Base-by-base conservation (phyloP, 2,797 vertebrate species). In the Bucorvus abyssinicus region DNA sequence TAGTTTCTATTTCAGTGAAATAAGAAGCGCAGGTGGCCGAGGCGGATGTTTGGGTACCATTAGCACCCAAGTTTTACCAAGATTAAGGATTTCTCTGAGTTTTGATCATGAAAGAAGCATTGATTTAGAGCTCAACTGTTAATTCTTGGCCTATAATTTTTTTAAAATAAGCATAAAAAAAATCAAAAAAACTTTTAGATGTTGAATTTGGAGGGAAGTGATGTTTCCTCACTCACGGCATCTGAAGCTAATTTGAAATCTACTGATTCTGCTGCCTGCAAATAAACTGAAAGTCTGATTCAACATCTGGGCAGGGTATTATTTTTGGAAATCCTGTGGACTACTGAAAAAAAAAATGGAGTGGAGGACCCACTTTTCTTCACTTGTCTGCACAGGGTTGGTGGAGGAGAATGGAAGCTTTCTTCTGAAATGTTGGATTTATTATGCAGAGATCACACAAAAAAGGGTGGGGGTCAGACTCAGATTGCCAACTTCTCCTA, bases 221-320 rank as follows among this genome's bases (percentile, higher is more conserved):
- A 74, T 74, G 18, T 94, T 94, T 96, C 95, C 88, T 96, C 85
- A 70, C 85, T 96, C 70, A 44, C 3, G 71, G 89, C 92, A 94
- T 96, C 93, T 97, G 97, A 96, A 95, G 92, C 94, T 96, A 95
- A 97, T 97, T 97, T 97, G 94, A 94, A 93, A 92, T 97, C 94
- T 95, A 94, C 89, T 91, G 76, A 90, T 97, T 96, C 93, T 93
- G 52, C 73, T 93, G 84, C 87, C 95, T 97, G 82, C 95, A 96
- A 96, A 96, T 97, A 97, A 98, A 96, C 91, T 92, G 71, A 87
- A 95, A 92, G 50, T 89, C 78, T 89, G 27, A 96, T 95, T 93
- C 84, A 95, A 92, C 93, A 97, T 94, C 96, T 97, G 93, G 76
- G 65, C n/a, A 69, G 65, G 40, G 84, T 97, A 94, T 97, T 97